phyloP scores from a whole-genome alignment of 2,888 invertebrate genomes.

The Hoplodrina blanda region DNA sequence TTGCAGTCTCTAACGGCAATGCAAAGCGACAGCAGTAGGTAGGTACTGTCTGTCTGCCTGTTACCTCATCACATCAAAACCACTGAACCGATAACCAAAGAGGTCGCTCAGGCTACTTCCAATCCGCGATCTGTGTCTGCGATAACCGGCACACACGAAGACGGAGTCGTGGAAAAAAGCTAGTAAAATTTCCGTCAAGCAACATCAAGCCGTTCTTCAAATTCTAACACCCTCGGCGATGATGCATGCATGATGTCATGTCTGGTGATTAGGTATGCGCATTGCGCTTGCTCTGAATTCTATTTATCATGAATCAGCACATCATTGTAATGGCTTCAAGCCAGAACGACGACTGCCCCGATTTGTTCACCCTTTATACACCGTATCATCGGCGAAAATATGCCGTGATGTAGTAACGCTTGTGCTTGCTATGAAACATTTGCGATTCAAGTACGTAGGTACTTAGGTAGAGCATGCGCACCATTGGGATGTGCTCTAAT shows the following conservation, averaged over 20 bases:
- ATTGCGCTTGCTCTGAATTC: conserved; percentile 10
- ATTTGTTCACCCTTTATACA: not conserved
- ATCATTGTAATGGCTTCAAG: conserved; percentile 21
- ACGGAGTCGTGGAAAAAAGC: not conserved
- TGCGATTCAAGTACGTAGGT: no score
- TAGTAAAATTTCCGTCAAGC: not conserved
- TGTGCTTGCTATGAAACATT: no score
- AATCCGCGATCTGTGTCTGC: no score
- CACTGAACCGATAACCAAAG: not conserved
- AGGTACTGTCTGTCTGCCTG: not conserved
- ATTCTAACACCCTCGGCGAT: not conserved
- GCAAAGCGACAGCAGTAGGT: not conserved
- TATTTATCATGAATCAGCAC: conserved; percentile 35
- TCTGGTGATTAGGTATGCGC: not conserved
- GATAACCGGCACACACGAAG: not conserved
- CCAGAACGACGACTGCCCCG: conserved; percentile 19
- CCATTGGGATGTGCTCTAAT: no score
- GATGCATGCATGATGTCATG: conserved; percentile 37
- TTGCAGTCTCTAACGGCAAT: no score
- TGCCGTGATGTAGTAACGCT: not conserved
- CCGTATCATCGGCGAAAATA: not conserved
- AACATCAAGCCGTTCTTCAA: conserved; percentile 1
- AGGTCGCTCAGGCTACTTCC: no score
- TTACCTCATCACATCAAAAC: not conserved
- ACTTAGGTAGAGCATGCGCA: no score